Base-by-base conservation (phyloP, 2,797 vertebrate species). In the Siniperca obscura region DNA sequence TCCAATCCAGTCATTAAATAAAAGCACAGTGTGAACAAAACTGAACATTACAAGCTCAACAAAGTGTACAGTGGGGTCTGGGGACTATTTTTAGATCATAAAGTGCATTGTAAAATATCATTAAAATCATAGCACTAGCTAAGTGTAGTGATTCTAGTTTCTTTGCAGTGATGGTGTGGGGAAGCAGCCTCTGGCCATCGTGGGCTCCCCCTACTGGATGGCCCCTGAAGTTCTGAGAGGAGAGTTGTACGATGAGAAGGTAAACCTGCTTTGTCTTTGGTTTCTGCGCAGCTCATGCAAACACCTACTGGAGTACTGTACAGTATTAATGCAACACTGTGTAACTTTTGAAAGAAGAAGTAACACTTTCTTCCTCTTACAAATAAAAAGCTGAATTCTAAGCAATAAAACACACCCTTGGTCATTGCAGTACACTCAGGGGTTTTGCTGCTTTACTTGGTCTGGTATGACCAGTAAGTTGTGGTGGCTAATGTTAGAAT, bases 121-220 rank as follows among this genome's bases (percentile, higher is more conserved):
- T 68, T 48, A 30, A 30, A 30, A 30, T 30, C 10, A 38, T 13
- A 67, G 40, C 40, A 21, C 10, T 1, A 40, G 12, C 50, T 72
- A 7, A 4, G n/a, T 25, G 50, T 27, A 14, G 34, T 59, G 19
- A 42, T 19, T 59, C 25, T 30, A 34, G 40, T 59, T 11, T 74
- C 30, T 78, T 70, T 88, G 61, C 91, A 98, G 97, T 1, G 97
- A 97, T 2, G 94, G 93, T 53, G 90, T 87, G 0, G 94, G 95
- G 81, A 97, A 97, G 83, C 95, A 97, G 91, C 96, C 96, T 0
- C 84, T 98, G 93, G 96, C 97, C 0, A 96, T 98, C 6, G 98
- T 98, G 74, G 98, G 98, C 53, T 99, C 98, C 22, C 98, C 97
- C 0, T 99, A 98, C 85, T 99, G 98, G 98, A 99, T 98, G 97